These are phyloP conservation scores for Phoxinus dragarum DNA, from an alignment of 2,797 vertebrate genomes.

Conservation along the genomic window DNA sequence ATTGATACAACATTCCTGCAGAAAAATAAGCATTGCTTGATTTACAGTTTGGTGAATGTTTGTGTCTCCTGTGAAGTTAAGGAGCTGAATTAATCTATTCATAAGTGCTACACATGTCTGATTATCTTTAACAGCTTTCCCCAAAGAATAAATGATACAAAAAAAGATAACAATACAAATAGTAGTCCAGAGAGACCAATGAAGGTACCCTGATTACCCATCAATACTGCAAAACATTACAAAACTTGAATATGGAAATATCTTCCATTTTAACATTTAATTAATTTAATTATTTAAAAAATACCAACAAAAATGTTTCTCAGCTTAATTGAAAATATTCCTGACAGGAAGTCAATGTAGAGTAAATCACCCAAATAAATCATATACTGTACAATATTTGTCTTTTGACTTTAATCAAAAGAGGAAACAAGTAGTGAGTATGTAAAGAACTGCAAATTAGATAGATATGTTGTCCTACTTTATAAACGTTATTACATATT, in stretches of 20 bases:
- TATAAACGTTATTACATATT: constrained; percentile 42
- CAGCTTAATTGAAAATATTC: constrained; percentile 33
- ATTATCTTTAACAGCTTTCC: constrained; percentile 23
- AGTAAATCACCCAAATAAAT: constrained; percentile 9
- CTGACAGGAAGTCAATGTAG: neutral
- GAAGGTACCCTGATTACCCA: neutral
- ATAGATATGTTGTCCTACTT: neutral
- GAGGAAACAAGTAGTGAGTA: neutral
- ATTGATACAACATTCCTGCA: neutral
- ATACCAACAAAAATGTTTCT: neutral
- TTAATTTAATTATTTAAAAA: neutral
- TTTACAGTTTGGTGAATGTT: constrained; percentile 5
- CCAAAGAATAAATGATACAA: constrained; percentile 16
- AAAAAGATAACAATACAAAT: constrained; percentile 20
- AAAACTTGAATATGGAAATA: neutral
- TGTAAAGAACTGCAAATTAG: neutral
- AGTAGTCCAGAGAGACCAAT: neutral
- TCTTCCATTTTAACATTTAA: neutral
- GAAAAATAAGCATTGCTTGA: neutral
- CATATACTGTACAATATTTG: constrained; percentile 31
- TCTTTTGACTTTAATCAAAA: neutral
- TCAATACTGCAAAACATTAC: neutral
- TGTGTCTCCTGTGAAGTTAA: neutral
- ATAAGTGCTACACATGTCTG: constrained; percentile 17
- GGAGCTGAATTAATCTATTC: neutral